Conservation (phyloP, 2,113 vertebrate genomes). For the Amia ocellicauda region DNA sequence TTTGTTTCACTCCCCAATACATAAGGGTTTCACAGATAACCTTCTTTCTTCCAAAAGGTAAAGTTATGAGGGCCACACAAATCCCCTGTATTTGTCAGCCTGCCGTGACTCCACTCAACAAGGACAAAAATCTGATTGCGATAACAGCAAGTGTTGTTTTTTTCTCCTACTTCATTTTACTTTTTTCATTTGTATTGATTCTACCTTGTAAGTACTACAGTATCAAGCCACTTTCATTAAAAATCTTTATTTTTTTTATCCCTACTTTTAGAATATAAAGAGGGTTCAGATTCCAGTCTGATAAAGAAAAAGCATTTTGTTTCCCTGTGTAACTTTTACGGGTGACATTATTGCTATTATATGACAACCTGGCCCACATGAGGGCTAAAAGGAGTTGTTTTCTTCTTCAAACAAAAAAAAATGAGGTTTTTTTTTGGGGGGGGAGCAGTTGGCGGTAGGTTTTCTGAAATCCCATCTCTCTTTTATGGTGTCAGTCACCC, state of each 20-base stretch:
- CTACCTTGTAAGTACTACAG: too few species aligned
- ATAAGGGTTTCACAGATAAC: slow-evolving; percentile 30
- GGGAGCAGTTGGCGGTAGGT: slow-evolving; percentile 39
- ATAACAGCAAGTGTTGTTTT: slow-evolving; percentile 35
- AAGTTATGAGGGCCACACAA: slow-evolving; percentile 33
- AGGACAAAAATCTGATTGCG: slow-evolving; percentile 18
- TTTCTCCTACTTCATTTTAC: slow-evolving; percentile 23
- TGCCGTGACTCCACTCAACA: slow-evolving; percentile 14
- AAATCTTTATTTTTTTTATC: slow-evolving; percentile 1
- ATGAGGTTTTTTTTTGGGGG: slow-evolving; percentile 21
- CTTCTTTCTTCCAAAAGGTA: slow-evolving; percentile 22
- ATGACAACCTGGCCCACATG: slow-evolving; percentile 47
- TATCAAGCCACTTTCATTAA: slow-evolving; percentile 11
- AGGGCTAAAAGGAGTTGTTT: slow-evolving; percentile 43
- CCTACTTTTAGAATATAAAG: slow-evolving; percentile 23
- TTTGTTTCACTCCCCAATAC: slow-evolving; percentile 34
- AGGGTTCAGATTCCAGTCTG: slow-evolving; percentile 31
- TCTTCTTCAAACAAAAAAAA: slow-evolving; percentile 44
- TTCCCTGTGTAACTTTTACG: slow-evolving; percentile 19
- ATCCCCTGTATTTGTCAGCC: slow-evolving; percentile 15
- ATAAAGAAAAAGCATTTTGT: background rate
- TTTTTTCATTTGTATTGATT: background rate
- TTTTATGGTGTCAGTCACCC: slow-evolving; percentile 54
- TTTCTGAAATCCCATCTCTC: slow-evolving; percentile 63
- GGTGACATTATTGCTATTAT: slow-evolving; percentile 45